Evolutionary conservation across 2,113 vertebrate genomes (phyloP).

Genomic region (Grantiella picta): DNA sequence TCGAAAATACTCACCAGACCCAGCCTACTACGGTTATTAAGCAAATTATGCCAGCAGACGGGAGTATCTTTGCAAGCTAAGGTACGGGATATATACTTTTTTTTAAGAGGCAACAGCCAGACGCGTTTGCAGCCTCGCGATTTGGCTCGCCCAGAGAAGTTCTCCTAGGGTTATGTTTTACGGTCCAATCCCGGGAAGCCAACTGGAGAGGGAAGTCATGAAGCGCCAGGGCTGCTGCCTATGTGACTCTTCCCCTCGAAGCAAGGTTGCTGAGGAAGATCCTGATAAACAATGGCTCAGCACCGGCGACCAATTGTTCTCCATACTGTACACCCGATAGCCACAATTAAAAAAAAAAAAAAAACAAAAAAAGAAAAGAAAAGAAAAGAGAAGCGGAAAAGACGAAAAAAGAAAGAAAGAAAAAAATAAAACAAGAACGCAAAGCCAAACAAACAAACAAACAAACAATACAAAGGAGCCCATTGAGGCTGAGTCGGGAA

Average conservation of each 20-base stretch:
- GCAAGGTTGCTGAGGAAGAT: constrained; percentile 67
- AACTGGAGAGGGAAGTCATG: constrained; percentile 66
- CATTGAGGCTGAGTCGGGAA: neutral
- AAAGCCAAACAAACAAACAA: neutral
- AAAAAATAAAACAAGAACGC: neutral
- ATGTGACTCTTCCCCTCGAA: constrained; percentile 69
- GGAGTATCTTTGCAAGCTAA: constrained; percentile 58
- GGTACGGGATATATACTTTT: constrained; percentile 12
- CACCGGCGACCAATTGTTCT: constrained; percentile 50
- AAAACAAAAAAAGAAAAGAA: neutral
- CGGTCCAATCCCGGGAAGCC: constrained; percentile 71
- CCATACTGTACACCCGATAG: constrained; percentile 45
- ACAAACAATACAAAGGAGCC: neutral
- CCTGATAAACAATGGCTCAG: constrained; percentile 69
- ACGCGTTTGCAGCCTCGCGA: neutral
- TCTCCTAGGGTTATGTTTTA: constrained; percentile 57
- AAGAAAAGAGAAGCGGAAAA: no score
- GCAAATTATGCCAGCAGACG: constrained; percentile 66
- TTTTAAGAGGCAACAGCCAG: constrained; percentile 15
- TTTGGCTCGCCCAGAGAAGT: constrained; percentile 47
- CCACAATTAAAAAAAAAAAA: neutral
- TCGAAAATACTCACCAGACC: constrained; percentile 75
- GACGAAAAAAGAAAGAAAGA: neutral
- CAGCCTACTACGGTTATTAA: constrained; percentile 72
- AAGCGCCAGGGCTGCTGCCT: constrained; percentile 61